These are phyloP conservation scores for Heterodera carotae DNA, from an alignment of 1,140 invertebrate species.

Conservation along the genomic window DNA sequence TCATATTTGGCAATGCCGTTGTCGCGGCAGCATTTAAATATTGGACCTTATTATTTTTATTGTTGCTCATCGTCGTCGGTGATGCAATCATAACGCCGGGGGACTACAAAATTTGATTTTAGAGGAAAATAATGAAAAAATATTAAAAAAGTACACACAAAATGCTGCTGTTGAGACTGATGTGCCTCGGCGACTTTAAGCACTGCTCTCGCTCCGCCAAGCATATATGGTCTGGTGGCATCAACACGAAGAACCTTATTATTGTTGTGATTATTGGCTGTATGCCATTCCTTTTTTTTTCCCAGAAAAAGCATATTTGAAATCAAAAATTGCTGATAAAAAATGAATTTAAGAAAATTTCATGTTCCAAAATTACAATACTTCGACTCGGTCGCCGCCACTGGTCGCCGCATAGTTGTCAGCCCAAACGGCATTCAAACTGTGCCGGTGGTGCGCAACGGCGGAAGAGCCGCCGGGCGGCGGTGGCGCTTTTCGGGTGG, in stretches of 20 bases:
- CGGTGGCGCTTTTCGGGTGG: constrained; percentile 60
- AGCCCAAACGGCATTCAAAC: constrained; percentile 38
- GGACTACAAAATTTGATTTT: not conserved
- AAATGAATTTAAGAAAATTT: not conserved
- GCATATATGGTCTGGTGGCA: not conserved
- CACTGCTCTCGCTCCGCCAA: constrained; percentile 1
- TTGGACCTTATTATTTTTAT: too few relatives aligned
- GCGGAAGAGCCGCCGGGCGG: constrained; percentile 38
- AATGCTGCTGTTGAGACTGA: not conserved
- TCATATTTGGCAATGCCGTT: not conserved
- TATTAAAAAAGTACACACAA: too few relatives aligned
- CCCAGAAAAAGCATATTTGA: not conserved
- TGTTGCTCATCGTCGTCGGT: constrained; percentile 5
- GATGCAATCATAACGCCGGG: not conserved
- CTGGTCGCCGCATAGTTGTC: not conserved
- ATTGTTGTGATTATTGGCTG: not conserved
- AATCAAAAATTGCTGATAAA: not conserved
- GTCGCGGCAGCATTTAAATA: not conserved
- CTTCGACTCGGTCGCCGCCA: not conserved
- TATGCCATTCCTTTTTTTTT: not conserved
- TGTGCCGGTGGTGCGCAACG: constrained; percentile 21
- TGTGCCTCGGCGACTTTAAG: not conserved
- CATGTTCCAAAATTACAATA: not conserved
- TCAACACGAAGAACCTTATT: constrained; percentile 24
- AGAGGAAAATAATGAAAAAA: too few relatives aligned